phyloP scores from a whole-genome alignment of 2,113 vertebrate genomes.

The Plecotus auritus region DNA sequence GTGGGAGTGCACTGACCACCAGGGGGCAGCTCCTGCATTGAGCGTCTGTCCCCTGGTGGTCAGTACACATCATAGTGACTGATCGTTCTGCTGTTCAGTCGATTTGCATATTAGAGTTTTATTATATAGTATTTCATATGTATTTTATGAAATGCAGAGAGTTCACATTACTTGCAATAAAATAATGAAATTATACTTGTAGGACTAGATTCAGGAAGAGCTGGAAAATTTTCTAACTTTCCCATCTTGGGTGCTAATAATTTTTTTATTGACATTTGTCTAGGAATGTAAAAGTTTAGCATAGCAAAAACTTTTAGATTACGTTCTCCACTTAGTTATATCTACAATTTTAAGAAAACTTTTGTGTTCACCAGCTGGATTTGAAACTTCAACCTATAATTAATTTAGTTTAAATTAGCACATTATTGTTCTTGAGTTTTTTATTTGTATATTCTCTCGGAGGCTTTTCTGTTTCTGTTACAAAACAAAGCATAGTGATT shows the following conservation, averaged over 20 bases:
- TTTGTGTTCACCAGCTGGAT: background rate
- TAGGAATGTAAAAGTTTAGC: background rate
- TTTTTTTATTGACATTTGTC: background rate
- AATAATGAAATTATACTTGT: conserved; percentile 2
- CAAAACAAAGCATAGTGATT: conserved; percentile 8
- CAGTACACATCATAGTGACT: too few relatives aligned
- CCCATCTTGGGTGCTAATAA: background rate
- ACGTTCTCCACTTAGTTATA: background rate
- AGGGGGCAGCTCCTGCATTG: too few relatives aligned
- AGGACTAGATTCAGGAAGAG: background rate
- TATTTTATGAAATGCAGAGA: conserved; percentile 9
- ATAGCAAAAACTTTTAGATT: background rate
- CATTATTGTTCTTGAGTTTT: background rate
- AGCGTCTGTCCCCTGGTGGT: too few relatives aligned
- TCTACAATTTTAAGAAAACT: background rate
- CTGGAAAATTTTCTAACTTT: background rate
- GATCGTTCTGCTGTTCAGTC: too few relatives aligned
- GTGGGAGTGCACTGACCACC: too few relatives aligned
- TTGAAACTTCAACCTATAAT: background rate
- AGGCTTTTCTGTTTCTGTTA: background rate
- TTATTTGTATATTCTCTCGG: background rate
- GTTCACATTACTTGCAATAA: background rate
- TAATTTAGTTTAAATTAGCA: conserved; percentile 31
- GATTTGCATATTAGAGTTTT: too few relatives aligned
- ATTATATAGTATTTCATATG: background rate